Percentiles rank a stretch among this genome's conserved stretches.
Evolutionary conservation across 2,113 vertebrate species (phyloP).

Genomic region (Elanoides forficatus): DNA sequence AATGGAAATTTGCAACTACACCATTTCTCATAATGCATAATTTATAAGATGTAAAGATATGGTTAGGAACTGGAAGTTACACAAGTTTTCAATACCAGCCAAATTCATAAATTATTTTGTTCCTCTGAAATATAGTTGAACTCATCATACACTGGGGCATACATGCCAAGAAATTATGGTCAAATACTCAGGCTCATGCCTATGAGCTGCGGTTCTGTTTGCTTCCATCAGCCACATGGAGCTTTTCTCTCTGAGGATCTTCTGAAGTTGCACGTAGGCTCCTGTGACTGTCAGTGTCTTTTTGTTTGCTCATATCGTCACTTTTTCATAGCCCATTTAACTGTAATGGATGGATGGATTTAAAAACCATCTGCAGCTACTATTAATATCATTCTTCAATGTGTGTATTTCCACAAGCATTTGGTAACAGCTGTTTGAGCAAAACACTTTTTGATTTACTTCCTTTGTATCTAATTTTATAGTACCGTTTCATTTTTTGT

Average conservation of each 20-base stretch:
- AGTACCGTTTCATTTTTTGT: background rate
- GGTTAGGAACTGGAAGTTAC: background rate
- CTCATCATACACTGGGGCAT: background rate
- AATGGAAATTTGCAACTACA: background rate
- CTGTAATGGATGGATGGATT: slow-evolving; percentile 8
- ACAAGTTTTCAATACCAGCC: background rate
- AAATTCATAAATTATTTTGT: background rate
- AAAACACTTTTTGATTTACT: background rate
- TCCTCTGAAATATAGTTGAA: background rate
- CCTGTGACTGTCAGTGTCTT: background rate
- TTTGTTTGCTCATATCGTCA: background rate
- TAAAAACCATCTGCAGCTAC: slow-evolving; percentile 29
- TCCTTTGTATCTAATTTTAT: slow-evolving; percentile 17
- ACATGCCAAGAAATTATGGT: background rate
- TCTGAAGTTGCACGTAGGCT: background rate
- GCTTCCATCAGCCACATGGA: background rate
- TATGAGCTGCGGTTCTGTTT: background rate
- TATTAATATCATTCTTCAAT: slow-evolving; percentile 32
- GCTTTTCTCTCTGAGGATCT: background rate
- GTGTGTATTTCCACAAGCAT: background rate
- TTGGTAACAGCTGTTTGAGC: slow-evolving; percentile 24
- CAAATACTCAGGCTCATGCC: background rate
- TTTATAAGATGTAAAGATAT: background rate
- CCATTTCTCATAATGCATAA: background rate
- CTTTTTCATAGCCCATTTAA: background rate